Conservation (phyloP, 1,140 invertebrate genomes). For the Psilanteris sp. region DNA sequence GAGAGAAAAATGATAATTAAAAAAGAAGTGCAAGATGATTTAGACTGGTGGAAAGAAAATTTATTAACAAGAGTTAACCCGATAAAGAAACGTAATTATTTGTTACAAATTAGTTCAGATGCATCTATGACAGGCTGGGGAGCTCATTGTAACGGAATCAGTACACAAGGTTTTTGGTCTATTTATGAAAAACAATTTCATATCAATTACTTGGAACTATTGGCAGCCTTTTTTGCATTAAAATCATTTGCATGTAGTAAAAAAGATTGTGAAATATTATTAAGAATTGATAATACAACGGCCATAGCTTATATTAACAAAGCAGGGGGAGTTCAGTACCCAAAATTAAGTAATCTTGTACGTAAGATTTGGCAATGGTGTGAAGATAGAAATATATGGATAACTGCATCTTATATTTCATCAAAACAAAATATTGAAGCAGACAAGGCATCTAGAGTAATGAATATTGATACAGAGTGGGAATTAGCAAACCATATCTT, state of each 20-base stretch:
- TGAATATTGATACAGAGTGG: slow-evolving; percentile 2
- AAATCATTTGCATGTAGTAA: slow-evolving; percentile 8
- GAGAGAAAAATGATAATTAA: no score
- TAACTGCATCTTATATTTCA: slow-evolving; percentile 16
- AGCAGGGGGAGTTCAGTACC: slow-evolving; percentile 8
- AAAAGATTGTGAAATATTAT: background rate
- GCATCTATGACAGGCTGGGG: slow-evolving; percentile 35
- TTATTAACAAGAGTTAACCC: no score
- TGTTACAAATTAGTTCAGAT: no score
- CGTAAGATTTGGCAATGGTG: slow-evolving; percentile 18
- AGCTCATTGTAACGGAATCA: background rate
- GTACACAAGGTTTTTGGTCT: background rate
- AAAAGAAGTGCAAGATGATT: no score
- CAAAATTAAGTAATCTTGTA: slow-evolving; percentile 10
- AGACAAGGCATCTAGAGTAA: slow-evolving; percentile 5
- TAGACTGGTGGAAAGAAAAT: slow-evolving; percentile 35
- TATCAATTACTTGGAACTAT: slow-evolving; percentile 16
- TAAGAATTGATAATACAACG: slow-evolving; percentile 15
- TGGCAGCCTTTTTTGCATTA: background rate
- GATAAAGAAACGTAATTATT: no score
- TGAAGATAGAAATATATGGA: slow-evolving; percentile 9
- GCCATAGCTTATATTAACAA: slow-evolving; percentile 12
- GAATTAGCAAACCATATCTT: slow-evolving; percentile 2
- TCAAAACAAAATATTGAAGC: slow-evolving; percentile 20
- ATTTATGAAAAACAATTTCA: background rate